Evolutionary conservation across 2,113 vertebrate species (phyloP).

Genomic region (Solenodon paradoxus): DNA sequence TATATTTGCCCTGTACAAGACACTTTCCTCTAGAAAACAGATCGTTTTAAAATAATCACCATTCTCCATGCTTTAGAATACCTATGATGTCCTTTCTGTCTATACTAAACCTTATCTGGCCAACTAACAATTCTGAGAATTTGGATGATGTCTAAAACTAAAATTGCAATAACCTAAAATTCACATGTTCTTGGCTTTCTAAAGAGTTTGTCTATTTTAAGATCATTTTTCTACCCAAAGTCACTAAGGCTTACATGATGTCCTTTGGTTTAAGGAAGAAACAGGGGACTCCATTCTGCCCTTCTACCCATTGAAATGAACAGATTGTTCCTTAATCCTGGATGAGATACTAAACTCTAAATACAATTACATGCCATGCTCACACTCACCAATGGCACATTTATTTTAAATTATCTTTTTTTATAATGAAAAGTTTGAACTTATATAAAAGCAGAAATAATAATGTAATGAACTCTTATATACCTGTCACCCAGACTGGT

Average conservation of each 20-base stretch:
- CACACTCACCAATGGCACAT: neutral
- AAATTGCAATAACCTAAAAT: neutral
- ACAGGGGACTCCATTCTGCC: neutral
- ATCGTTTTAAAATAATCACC: neutral
- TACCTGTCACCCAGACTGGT: neutral
- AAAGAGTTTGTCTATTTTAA: neutral
- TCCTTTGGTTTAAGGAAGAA: neutral
- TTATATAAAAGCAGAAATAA: neutral
- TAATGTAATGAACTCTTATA: neutral
- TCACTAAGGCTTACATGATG: neutral
- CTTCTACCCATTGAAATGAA: neutral
- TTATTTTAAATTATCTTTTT: slow-evolving; percentile 3
- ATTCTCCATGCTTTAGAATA: neutral
- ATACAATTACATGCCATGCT: neutral
- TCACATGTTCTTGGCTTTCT: neutral
- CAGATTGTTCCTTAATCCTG: neutral
- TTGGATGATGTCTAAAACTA: neutral
- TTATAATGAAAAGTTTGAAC: neutral
- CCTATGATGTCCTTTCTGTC: neutral
- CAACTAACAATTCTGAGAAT: neutral
- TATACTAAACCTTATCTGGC: neutral
- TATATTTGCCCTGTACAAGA: neutral
- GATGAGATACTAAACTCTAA: neutral
- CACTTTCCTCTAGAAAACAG: neutral
- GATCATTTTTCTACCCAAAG: neutral